A percentile compares a stretch with the other conserved stretches of the same genome.
Conservation (phyloP, 2,113 vertebrate species). For the Sinocyclocheilus rhinocerous region DNA sequence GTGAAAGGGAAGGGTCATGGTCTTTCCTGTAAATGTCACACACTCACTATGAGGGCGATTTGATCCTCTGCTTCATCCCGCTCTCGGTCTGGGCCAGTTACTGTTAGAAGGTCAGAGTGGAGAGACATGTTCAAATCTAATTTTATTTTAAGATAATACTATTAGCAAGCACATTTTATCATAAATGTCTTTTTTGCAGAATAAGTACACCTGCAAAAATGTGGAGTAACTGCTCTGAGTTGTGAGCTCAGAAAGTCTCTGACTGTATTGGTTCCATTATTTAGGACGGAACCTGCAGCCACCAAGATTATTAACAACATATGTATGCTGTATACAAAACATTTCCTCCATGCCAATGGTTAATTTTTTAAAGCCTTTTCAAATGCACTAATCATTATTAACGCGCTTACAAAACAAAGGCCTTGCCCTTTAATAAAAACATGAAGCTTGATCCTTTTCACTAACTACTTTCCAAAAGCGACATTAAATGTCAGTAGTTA, state of each 20-base stretch:
- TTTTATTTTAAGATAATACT: conserved; percentile 46
- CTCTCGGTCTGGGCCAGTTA: conserved; percentile 55
- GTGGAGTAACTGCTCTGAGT: not conserved
- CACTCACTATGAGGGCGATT: conserved; percentile 69
- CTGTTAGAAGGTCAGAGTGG: conserved; percentile 73
- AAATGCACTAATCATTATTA: not conserved
- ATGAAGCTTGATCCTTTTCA: not conserved
- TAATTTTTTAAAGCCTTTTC: not conserved
- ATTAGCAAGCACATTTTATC: conserved; percentile 6
- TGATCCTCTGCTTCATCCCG: conserved; percentile 67
- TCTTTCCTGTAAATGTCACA: conserved; percentile 81
- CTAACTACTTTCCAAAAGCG: not conserved
- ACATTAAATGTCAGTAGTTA: not conserved
- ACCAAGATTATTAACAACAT: not conserved
- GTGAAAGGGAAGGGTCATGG: conserved; percentile 75
- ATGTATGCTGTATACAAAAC: not conserved
- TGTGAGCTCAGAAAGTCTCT: not conserved
- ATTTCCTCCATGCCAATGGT: not conserved
- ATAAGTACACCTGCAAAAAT: no score
- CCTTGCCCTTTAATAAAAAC: not conserved
- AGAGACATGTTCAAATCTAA: conserved; percentile 54
- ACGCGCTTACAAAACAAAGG: not conserved
- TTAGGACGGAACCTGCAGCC: not conserved
- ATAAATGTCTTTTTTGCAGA: not conserved
- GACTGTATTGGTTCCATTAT: not conserved